These are phyloP conservation scores for Rallus limicola DNA, from an alignment of 2,113 vertebrate species.

Conservation along the genomic window DNA sequence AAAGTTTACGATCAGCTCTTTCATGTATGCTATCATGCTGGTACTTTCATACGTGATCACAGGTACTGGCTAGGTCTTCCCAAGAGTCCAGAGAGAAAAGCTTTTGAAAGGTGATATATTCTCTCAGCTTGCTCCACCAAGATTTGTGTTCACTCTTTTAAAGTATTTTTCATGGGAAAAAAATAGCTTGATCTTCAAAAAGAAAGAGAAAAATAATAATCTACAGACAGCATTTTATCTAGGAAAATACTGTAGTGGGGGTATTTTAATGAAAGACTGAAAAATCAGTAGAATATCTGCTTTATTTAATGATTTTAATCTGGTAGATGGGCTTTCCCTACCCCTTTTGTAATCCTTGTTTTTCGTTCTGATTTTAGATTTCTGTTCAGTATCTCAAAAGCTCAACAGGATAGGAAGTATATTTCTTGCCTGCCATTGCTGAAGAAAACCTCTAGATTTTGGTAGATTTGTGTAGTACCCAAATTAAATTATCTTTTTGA, in stretches of 20 bases:
- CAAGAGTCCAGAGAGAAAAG: background rate
- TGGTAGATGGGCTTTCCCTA: background rate
- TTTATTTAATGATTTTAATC: background rate
- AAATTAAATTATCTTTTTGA: background rate
- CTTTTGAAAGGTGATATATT: background rate
- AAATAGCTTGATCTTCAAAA: background rate
- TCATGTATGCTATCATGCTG: background rate
- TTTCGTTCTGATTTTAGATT: background rate
- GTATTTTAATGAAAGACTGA: background rate
- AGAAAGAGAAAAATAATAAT: background rate
- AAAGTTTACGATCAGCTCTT: background rate
- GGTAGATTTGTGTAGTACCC: background rate
- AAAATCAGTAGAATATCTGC: background rate
- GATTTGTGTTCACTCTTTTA: background rate
- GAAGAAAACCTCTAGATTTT: background rate
- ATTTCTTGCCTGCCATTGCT: background rate
- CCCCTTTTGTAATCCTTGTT: background rate
- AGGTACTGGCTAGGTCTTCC: background rate
- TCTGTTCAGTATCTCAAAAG: background rate
- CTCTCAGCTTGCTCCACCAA: background rate
- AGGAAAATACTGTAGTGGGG: background rate
- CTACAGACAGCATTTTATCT: background rate
- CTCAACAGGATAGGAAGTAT: background rate
- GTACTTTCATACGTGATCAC: too few species aligned
- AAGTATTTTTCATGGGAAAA: background rate